Percentiles rank a stretch among this genome's conserved stretches.
These are phyloP conservation scores for Bubo bubo DNA, from an alignment of 2,113 vertebrate species.

Conservation along the genomic window DNA sequence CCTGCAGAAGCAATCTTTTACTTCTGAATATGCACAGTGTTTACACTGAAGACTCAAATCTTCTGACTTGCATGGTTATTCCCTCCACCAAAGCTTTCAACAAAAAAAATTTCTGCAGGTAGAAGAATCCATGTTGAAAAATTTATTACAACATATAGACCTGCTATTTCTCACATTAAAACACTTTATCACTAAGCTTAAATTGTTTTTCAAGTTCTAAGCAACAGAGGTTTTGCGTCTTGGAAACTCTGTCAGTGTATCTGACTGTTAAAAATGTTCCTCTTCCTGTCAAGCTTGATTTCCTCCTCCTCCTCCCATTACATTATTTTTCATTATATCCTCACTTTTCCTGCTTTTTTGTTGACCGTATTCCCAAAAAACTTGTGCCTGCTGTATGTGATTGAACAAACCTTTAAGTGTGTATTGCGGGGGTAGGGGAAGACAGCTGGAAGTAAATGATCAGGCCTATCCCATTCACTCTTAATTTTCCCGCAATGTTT, in stretches of 20 bases:
- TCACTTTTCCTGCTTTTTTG: neutral
- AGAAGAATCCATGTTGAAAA: neutral
- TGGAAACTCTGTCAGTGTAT: neutral
- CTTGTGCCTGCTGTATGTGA: neutral
- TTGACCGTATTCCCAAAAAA: neutral
- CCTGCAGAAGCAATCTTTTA: neutral
- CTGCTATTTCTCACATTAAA: neutral
- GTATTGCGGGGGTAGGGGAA: neutral
- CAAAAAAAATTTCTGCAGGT: neutral
- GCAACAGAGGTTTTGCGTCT: neutral
- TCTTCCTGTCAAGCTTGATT: neutral
- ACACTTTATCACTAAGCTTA: neutral
- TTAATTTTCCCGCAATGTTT: neutral
- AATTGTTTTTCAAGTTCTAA: neutral
- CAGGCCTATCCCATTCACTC: neutral
- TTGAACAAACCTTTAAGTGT: neutral
- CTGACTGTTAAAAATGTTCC: neutral
- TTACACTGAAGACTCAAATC: neutral
- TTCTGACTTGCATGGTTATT: neutral
- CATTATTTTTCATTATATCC: neutral
- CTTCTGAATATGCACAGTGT: neutral
- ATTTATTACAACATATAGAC: neutral
- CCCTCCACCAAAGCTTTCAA: neutral
- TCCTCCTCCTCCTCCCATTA: neutral
- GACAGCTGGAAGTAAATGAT: neutral